A percentile compares a stretch with the other conserved stretches of the same genome.
Conservation (phyloP, 1,140 invertebrate genomes). For the Cydia pomonella region DNA sequence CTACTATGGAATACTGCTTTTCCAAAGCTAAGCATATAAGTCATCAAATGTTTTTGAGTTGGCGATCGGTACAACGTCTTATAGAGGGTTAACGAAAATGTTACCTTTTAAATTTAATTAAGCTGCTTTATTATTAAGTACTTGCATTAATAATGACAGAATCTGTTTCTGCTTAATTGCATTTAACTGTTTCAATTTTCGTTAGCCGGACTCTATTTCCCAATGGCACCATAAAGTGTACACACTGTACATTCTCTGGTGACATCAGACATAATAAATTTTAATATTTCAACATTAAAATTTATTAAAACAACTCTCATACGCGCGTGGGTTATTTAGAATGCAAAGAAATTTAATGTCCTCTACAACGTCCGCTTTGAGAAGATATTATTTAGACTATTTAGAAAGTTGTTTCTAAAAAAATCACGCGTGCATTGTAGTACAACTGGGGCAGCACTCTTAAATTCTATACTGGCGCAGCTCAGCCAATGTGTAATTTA, state of each 20-base stretch:
- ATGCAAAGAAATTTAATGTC: neutral
- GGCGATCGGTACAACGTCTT: neutral
- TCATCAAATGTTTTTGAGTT: slow-evolving; percentile 1
- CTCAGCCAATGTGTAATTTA: neutral
- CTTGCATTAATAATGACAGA: neutral
- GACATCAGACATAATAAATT: neutral
- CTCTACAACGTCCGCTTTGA: neutral
- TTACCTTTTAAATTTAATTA: neutral
- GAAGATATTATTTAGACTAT: neutral
- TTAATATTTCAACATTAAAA: slow-evolving; percentile 5
- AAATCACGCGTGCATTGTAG: neutral
- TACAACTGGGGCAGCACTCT: neutral
- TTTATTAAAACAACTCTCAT: slow-evolving; percentile 6
- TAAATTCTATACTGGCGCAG: neutral
- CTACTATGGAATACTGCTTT: neutral
- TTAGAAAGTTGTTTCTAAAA: neutral
- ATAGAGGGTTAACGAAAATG: neutral
- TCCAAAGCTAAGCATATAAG: neutral
- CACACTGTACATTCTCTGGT: slow-evolving; percentile 5
- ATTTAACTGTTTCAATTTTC: neutral
- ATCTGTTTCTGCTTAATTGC: neutral
- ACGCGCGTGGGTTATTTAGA: neutral
- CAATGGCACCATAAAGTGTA: neutral
- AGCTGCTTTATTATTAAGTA: neutral
- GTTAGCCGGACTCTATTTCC: neutral